These are phyloP conservation scores for Phocoena phocoena DNA, from an alignment of 2,113 vertebrate genomes.

Conservation along the genomic window DNA sequence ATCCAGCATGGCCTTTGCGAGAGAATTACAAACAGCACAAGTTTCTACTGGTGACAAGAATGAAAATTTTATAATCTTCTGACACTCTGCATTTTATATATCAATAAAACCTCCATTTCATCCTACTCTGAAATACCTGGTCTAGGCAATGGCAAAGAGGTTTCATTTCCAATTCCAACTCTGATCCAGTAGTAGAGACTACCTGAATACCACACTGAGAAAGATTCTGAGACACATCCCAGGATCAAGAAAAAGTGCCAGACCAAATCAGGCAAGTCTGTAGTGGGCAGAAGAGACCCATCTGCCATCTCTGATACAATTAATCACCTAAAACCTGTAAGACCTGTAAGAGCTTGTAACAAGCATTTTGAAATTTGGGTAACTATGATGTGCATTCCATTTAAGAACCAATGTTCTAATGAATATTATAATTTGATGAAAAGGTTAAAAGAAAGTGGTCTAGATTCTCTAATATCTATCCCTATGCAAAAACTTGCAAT, in stretches of 20 bases:
- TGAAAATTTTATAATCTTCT: background rate
- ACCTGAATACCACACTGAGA: background rate
- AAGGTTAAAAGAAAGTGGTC: background rate
- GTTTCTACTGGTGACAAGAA: background rate
- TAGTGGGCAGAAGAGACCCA: background rate
- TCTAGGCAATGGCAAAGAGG: background rate
- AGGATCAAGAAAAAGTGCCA: background rate
- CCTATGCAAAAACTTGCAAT: background rate
- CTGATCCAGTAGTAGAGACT: background rate
- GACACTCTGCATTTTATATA: background rate
- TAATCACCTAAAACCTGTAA: background rate
- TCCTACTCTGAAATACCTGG: background rate
- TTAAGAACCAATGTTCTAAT: background rate
- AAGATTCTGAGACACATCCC: background rate
- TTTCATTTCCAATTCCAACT: background rate
- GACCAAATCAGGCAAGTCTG: background rate
- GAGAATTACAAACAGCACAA: background rate
- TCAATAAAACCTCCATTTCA: background rate
- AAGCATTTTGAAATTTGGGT: conserved; percentile 8
- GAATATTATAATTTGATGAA: background rate
- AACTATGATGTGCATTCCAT: background rate
- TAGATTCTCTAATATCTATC: background rate
- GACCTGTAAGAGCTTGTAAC: background rate
- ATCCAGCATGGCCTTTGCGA: background rate
- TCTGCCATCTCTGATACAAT: background rate